Evolutionary conservation across 1,140 invertebrate species (phyloP), one percentile per base, ranked within the genome.

Genomic region (Neoseiulus cucumeris): DNA sequence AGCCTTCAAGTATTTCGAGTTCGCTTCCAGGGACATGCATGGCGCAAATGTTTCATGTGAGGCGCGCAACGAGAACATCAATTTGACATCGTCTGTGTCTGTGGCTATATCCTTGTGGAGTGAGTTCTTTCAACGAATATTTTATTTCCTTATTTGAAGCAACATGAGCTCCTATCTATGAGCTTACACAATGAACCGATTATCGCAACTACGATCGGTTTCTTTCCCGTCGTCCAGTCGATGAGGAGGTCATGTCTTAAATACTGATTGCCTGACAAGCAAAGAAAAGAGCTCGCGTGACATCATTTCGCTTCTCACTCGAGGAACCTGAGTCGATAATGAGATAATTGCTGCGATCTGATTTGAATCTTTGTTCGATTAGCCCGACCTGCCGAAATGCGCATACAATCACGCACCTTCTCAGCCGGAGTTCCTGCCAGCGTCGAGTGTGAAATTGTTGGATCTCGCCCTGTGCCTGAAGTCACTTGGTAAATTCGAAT

Each of bases 301-400:
- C 33, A 39, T 39, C 33, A 6, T 39, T 9, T 39, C 33, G 33
- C 4, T 4, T 39, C 33, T 4, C 33, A 39, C 33, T 39, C 33
- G 9, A 39, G 9, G 4, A 9, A 39, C 33, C 33, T 39, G 4
- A 9, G 33, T 39, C 33, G 33, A 39, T 39, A 39, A 39, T 39
- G 33, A 39, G 33, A 39, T 39, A 39, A 39, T 39, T 25, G 51
- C 22, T 4, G 18, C 5, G 33, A 12, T 59, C 22, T 59, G 6
- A 29, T 59, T 25, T 59, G 14, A 59, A 17, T 25, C 33, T 29
- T 59, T 59, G 17, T 28, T 14, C 33, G 22, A 14, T 14, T 5
- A 59, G 51, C 51, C 22, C 51, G 51, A 29, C 51, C 51, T 20
- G 51, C 51, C 25, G 51, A 59, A 33, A 59, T 59, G 51, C 51